Evolutionary conservation across 1,140 invertebrate species (phyloP).

Genomic region (Zaprionus lachaisei): DNA sequence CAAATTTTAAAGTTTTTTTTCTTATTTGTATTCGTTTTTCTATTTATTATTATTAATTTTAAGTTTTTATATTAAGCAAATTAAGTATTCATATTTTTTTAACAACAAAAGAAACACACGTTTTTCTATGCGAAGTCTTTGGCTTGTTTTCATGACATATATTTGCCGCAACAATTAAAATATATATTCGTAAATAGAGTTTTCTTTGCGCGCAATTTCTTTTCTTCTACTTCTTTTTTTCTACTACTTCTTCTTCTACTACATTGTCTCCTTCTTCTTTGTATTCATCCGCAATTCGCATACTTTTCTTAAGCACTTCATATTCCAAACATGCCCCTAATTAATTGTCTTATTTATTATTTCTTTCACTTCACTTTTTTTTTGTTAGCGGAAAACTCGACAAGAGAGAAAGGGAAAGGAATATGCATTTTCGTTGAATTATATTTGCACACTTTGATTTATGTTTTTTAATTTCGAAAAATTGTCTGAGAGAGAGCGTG

Average conservation of each 20-base stretch:
- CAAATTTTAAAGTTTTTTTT: neutral
- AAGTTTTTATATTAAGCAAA: too few species aligned
- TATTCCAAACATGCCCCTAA: constrained; percentile 44
- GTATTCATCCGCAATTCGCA: neutral
- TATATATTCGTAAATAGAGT: neutral
- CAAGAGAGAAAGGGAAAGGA: constrained; percentile 7
- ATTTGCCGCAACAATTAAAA: neutral
- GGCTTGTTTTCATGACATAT: neutral
- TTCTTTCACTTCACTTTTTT: constrained; percentile 39
- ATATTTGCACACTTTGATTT: constrained; percentile 69
- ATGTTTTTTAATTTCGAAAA: constrained; percentile 70
- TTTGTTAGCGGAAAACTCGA: constrained; percentile 15
- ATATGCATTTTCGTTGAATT: constrained; percentile 66
- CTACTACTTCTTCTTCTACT: neutral
- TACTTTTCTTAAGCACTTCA: constrained; percentile 9
- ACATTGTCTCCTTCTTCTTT: too few species aligned
- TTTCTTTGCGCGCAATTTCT: neutral
- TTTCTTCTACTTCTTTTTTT: neutral
- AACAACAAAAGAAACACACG: too few species aligned
- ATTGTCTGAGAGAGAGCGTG: neutral
- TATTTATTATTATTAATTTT: too few species aligned
- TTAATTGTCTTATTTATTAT: constrained; percentile 54
- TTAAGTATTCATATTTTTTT: too few species aligned
- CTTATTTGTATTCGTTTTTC: neutral
- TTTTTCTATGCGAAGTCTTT: neutral